Conservation (phyloP, 1,140 invertebrate species). For the Apocrypta bakeri region DNA sequence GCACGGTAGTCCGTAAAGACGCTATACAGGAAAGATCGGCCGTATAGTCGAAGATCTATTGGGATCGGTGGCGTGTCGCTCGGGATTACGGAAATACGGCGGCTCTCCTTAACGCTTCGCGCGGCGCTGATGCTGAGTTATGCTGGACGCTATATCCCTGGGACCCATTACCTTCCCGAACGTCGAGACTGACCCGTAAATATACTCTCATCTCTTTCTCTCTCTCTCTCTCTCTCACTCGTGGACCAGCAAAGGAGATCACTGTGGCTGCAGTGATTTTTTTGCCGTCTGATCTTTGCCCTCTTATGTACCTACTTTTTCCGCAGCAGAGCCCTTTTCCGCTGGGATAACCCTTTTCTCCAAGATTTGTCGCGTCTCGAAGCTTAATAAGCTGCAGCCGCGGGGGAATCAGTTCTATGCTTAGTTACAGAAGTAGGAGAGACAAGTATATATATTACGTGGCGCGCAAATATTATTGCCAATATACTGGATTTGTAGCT, state of each 20-base stretch:
- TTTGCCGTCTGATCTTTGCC: not conserved
- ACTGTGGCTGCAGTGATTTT: slow-evolving; percentile 21
- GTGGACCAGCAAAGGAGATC: not conserved
- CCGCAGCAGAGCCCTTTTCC: not conserved
- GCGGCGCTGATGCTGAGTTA: slow-evolving; percentile 61
- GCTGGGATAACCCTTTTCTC: too few relatives aligned
- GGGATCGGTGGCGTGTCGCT: slow-evolving; percentile 51
- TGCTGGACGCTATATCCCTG: slow-evolving; percentile 57
- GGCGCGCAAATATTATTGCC: too few relatives aligned
- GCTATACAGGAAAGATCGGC: not conserved
- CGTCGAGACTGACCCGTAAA: slow-evolving; percentile 53
- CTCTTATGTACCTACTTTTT: not conserved
- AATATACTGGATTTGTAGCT: too few relatives aligned
- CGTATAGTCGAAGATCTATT: slow-evolving; percentile 47
- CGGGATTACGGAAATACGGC: slow-evolving; percentile 59
- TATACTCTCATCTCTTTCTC: slow-evolving; percentile 38
- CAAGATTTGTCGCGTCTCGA: not conserved
- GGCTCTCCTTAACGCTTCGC: slow-evolving; percentile 24
- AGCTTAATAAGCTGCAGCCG: not conserved
- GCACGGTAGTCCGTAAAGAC: not conserved
- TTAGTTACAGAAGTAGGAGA: too few relatives aligned
- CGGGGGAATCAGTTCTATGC: not conserved
- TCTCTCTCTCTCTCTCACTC: slow-evolving; percentile 27
- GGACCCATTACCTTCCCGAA: slow-evolving; percentile 47
- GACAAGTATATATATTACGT: not conserved